Evolutionary conservation across 2,888 invertebrate species (phyloP).

Genomic region (Prosopocoilus inquinatus): DNA sequence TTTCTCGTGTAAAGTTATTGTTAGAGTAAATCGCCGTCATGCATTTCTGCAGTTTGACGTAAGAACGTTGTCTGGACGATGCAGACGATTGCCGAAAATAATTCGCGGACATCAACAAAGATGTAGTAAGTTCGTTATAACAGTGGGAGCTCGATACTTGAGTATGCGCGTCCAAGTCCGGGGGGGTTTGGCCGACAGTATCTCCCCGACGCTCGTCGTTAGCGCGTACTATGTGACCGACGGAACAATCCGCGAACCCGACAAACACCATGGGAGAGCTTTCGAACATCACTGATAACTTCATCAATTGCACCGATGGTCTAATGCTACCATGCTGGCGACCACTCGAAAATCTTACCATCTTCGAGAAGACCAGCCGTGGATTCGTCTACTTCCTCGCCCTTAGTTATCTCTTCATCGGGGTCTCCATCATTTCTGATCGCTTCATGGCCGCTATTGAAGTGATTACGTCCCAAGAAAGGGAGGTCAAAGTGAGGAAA

Average conservation of each 20-base stretch:
- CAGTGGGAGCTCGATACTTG: constrained; percentile 28
- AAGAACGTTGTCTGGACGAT: no score
- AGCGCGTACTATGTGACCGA: constrained; percentile 26
- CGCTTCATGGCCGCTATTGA: constrained; percentile 99
- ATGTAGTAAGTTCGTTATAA: neutral
- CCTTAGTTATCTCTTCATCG: constrained; percentile 94
- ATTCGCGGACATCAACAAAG: no score
- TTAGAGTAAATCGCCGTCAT: no score
- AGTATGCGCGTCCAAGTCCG: constrained; percentile 35
- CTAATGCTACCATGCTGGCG: constrained; percentile 86
- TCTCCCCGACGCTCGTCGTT: constrained; percentile 30
- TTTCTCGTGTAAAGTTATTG: no score
- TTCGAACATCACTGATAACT: constrained; percentile 27
- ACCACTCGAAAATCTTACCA: constrained; percentile 74
- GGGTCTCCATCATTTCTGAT: constrained; percentile 98
- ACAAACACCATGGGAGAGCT: constrained; percentile 28
- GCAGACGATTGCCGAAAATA: no score
- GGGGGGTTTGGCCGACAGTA: constrained; percentile 37
- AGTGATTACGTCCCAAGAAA: constrained; percentile 95
- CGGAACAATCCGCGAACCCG: neutral
- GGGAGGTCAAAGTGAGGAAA: constrained; percentile 87
- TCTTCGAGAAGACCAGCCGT: constrained; percentile 76
- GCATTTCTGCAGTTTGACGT: no score
- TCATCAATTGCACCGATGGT: constrained; percentile 71
- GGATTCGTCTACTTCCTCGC: constrained; percentile 87